These are phyloP conservation scores for Patagioenas fasciata DNA, from an alignment of 2,113 vertebrate genomes.

Conservation along the genomic window DNA sequence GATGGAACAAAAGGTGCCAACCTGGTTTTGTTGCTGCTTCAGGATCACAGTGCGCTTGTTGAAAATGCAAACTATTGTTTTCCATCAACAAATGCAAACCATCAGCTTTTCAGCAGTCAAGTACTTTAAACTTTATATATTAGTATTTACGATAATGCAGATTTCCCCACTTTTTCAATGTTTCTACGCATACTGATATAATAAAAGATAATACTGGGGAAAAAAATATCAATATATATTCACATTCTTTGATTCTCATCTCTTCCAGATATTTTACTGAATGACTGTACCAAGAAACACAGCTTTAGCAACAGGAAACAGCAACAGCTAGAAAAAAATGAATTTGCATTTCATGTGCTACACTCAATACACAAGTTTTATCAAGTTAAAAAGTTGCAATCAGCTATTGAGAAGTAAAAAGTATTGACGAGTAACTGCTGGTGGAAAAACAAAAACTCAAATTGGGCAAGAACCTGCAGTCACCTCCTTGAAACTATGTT, in stretches of 20 bases:
- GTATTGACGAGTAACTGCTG: background rate
- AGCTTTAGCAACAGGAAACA: background rate
- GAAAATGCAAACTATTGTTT: background rate
- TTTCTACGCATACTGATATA: background rate
- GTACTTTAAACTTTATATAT: background rate
- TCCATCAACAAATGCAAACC: background rate
- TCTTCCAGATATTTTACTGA: background rate
- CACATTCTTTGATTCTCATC: background rate
- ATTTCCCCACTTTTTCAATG: background rate
- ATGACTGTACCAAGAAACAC: background rate
- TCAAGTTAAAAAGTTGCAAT: background rate
- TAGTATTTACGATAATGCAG: background rate
- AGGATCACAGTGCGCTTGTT: background rate
- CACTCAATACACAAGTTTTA: background rate
- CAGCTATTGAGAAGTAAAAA: background rate
- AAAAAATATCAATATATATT: accelerated
- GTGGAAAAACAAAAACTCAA: background rate
- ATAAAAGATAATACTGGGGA: background rate
- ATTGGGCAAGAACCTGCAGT: background rate
- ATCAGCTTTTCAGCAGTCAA: background rate
- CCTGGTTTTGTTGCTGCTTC: background rate
- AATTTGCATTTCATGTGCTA: background rate
- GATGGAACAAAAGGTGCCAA: background rate
- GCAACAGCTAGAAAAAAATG: background rate
- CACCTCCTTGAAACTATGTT: background rate